These are phyloP conservation scores for Oscheius sp. DNA, from an alignment of 2,888 invertebrate species.

Conservation along the genomic window DNA sequence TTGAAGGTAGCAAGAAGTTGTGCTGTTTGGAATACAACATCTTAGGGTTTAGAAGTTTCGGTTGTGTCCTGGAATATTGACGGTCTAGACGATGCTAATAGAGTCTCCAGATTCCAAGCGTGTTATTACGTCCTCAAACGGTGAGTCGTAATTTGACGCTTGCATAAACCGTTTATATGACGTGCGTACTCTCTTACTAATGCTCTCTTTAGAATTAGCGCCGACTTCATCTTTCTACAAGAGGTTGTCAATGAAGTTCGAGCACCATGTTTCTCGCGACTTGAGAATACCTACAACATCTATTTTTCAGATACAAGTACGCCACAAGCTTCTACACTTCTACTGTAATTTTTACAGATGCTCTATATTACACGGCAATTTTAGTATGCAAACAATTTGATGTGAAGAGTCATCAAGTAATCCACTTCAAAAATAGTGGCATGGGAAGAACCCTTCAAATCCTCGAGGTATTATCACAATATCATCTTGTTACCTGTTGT, in stretches of 20 bases:
- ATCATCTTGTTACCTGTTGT: background rate
- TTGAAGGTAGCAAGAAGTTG: background rate
- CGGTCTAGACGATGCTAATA: constrained; percentile 77
- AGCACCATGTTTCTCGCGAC: constrained; percentile 74
- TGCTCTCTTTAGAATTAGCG: constrained; percentile 75
- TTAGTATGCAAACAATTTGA: constrained; percentile 66
- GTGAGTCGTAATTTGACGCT: constrained; percentile 68
- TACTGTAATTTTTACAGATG: constrained; percentile 18
- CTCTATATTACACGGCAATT: constrained; percentile 73
- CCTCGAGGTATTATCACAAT: constrained; percentile 74
- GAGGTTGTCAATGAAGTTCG: constrained; percentile 77
- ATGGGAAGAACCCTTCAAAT: constrained; percentile 78
- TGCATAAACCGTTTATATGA: background rate
- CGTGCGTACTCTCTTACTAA: background rate
- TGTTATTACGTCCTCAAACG: constrained; percentile 76
- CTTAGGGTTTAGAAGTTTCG: constrained; percentile 73
- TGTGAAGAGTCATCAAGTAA: constrained; percentile 74
- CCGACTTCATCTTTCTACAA: constrained; percentile 79
- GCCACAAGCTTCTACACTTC: too few relatives aligned
- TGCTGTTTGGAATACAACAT: constrained; percentile 41
- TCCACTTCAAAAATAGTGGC: constrained; percentile 75
- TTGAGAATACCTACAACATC: constrained; percentile 75
- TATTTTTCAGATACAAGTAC: constrained; percentile 71
- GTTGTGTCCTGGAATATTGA: constrained; percentile 79
- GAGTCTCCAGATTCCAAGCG: constrained; percentile 76